Conservation (phyloP, 2,113 vertebrate species). For the Tonatia bakeri region DNA sequence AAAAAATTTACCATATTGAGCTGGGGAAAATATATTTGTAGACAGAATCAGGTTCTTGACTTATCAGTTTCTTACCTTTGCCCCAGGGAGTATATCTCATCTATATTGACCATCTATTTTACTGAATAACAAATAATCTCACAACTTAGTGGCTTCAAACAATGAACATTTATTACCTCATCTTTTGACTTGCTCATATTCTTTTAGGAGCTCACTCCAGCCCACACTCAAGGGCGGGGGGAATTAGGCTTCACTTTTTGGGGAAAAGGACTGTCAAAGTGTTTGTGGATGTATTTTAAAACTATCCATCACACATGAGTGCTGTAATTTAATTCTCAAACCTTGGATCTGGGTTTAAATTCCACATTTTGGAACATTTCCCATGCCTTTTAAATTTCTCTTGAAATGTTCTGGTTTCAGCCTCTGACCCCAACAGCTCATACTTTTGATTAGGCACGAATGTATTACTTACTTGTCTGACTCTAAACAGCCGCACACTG, state of each 20-base stretch:
- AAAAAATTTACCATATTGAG: background rate
- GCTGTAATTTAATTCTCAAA: background rate
- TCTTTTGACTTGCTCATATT: background rate
- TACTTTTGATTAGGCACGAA: background rate
- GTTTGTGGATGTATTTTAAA: constrained; percentile 2
- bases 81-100: background rate
- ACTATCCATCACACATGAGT: background rate
- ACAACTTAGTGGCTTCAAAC: background rate
- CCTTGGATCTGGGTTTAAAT: background rate
- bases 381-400: background rate
- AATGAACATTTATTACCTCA: background rate
- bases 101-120: background rate
- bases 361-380: background rate
- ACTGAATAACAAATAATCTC: background rate
- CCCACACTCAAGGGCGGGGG: background rate
- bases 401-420: background rate
- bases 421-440: background rate
- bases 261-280: background rate
- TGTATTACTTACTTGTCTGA: background rate
- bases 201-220: background rate
- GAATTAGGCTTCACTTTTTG: background rate
- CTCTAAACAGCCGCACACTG: background rate
- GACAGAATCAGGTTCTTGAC: background rate
- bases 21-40: constrained; percentile 26
- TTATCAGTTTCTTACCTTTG: background rate